phyloP scores from a whole-genome alignment of 2,888 invertebrate species.

The Hirtodrosophila duncani region DNA sequence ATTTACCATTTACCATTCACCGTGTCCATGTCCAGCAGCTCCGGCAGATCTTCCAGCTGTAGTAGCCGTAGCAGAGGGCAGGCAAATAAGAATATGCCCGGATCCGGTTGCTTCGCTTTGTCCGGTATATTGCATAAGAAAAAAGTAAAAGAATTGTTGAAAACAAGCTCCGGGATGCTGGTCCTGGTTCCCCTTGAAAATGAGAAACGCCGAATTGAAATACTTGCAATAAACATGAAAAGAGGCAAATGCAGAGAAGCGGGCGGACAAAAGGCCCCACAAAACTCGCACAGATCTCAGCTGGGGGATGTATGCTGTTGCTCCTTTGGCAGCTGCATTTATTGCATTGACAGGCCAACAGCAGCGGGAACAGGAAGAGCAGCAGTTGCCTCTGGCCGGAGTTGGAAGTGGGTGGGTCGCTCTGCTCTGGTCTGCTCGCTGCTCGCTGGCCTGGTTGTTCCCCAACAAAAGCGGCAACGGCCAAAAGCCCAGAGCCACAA shows the following conservation, averaged over 20 bases:
- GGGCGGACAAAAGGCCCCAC: slow-evolving; percentile 15
- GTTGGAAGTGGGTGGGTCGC: not conserved
- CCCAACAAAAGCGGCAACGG: no score
- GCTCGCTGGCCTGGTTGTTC: no score
- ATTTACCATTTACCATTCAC: slow-evolving; percentile 23
- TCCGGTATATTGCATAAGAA: slow-evolving; percentile 10
- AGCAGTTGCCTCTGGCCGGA: slow-evolving; percentile 40
- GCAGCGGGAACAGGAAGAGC: slow-evolving; percentile 5
- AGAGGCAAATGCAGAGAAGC: slow-evolving; percentile 28
- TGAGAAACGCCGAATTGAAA: slow-evolving; percentile 59
- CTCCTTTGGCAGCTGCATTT: slow-evolving; percentile 59
- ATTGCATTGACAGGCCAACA: slow-evolving; percentile 64
- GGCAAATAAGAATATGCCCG: slow-evolving; percentile 42
- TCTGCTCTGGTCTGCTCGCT: no score
- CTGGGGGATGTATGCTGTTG: slow-evolving; percentile 37
- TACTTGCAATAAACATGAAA: slow-evolving; percentile 69
- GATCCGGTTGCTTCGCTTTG: slow-evolving; percentile 17
- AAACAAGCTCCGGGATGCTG: slow-evolving; percentile 37
- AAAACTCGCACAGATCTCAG: no score
- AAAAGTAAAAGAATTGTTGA: slow-evolving; percentile 32
- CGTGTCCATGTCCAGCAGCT: slow-evolving; percentile 44
- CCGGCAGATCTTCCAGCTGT: no score
- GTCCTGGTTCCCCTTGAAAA: slow-evolving; percentile 34
- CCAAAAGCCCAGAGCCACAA: slow-evolving; percentile 30
- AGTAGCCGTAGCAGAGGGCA: slow-evolving; percentile 10